Evolutionary conservation across 2,888 invertebrate genomes (phyloP).

Genomic region (Rhorus exstirpatorius): DNA sequence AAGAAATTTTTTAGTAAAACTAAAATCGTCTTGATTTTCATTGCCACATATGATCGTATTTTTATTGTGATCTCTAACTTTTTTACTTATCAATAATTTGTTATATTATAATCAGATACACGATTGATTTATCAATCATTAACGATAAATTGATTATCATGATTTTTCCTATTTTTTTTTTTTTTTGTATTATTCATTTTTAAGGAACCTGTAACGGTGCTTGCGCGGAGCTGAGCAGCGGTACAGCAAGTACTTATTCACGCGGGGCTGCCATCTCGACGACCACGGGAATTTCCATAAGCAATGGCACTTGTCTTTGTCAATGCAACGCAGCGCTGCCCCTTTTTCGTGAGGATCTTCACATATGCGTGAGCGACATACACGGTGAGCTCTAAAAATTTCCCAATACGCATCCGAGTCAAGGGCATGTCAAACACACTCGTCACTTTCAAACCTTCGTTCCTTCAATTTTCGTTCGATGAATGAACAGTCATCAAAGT

Average conservation of each 20-base stretch:
- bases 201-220: slow-evolving; percentile 87
- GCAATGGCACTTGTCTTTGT: slow-evolving; percentile 90
- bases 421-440: too few species aligned
- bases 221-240: slow-evolving; percentile 90
- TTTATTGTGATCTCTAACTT: too few species aligned
- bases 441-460: too few species aligned
- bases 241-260: slow-evolving; percentile 88
- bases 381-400: slow-evolving; percentile 89
- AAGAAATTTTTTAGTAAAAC: too few species aligned
- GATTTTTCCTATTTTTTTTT: neutral
- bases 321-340: slow-evolving; percentile 92
- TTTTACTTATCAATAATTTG: too few species aligned
- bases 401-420: neutral
- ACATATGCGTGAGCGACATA: slow-evolving; percentile 94
- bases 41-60: too few species aligned
- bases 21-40: too few species aligned
- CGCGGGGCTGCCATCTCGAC: slow-evolving; percentile 83
- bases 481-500: too few species aligned
- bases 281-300: slow-evolving; percentile 80
- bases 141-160: neutral
- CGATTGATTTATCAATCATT: neutral
- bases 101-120: too few species aligned
- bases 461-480: too few species aligned
- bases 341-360: slow-evolving; percentile 94
- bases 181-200: slow-evolving; percentile 30